Conservation (phyloP, 2,888 invertebrate species). For the Drosophila dives region DNA sequence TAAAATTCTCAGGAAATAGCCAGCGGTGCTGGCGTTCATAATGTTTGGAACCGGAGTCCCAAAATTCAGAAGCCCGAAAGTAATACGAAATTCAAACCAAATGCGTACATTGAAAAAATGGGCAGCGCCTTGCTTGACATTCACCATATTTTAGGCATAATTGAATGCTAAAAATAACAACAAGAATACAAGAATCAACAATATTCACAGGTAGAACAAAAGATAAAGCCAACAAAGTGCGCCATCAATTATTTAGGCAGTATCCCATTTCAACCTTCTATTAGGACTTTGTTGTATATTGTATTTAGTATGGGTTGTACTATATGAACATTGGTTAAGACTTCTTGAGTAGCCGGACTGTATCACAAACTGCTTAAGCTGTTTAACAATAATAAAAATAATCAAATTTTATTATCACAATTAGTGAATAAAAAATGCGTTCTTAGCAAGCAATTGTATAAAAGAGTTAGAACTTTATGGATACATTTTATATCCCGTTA, state of each 20-base stretch:
- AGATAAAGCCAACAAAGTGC: conserved; percentile 16
- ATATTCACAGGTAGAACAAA: conserved; percentile 17
- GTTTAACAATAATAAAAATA: not conserved
- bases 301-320: not conserved
- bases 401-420: not conserved
- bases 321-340: not conserved
- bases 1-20: conserved; percentile 48
- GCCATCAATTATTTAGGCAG: conserved; percentile 18
- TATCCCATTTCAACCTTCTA: not conserved
- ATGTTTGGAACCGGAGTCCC: not conserved
- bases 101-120: conserved; percentile 34
- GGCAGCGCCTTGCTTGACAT: conserved; percentile 31
- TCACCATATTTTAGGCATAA: conserved; percentile 56
- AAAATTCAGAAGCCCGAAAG: conserved; percentile 1
- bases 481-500: not conserved
- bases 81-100: conserved; percentile 22
- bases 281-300: not conserved
- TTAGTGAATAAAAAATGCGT: not conserved
- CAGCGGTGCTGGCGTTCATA: conserved; percentile 12
- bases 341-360: not conserved
- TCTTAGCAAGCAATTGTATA: not conserved
- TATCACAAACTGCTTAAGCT: not conserved
- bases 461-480: conserved; percentile 11
- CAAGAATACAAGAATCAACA: conserved; percentile 14
- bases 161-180: conserved; percentile 36